Base-by-base conservation (phyloP, 2,113 vertebrate genomes). In the Helogale parvula region DNA sequence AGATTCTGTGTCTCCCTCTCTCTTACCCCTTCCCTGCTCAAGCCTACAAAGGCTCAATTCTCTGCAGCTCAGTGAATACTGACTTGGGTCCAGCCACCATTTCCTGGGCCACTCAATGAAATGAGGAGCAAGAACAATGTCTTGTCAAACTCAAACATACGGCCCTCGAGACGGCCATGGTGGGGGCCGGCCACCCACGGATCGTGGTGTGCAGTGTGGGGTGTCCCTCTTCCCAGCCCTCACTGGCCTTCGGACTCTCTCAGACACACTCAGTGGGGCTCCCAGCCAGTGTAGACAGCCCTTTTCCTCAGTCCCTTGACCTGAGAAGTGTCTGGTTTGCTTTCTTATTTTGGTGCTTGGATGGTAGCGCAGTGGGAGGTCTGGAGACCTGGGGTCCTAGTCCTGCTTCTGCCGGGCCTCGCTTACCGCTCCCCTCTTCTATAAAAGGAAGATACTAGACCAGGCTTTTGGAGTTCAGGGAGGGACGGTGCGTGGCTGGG, bases 121-220 rank as follows among this genome's bases (percentile, higher is more conserved):
- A 96, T 25, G 76, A 97, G 90, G 95, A 80, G 66, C 29, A 11
- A 88, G 79, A 81, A 71, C 85, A 66, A 50, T 60, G 31, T 29
- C 77, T 11, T 25, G 68, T n/a, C 88, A 35, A 63, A 0, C 68
- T 89, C 92, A 95, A 80, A 86, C 13, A 50, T 54, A 13, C 47
- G 54, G 3, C 33, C 33, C 57, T 87, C 93, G 47, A 45, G 77
- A 47, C 47, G 33, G 72, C 52, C 47, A 8, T 12, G 5, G 11
- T 60, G 63, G 66, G 12, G 29, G 21, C 6, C 0, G 60, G 90
- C 93, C 84, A 71, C 60, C 77, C 77, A 27, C 9, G 16, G 82
- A 81, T 82, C 88, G 0, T 19, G 82, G 31, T 7, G 17, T 50
- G 0, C 15, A 35, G 35, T 45, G n/a, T 1, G 16, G 4, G 69